Evolutionary conservation across 2,888 invertebrate genomes (phyloP).

Genomic region (Troilus luridus): DNA sequence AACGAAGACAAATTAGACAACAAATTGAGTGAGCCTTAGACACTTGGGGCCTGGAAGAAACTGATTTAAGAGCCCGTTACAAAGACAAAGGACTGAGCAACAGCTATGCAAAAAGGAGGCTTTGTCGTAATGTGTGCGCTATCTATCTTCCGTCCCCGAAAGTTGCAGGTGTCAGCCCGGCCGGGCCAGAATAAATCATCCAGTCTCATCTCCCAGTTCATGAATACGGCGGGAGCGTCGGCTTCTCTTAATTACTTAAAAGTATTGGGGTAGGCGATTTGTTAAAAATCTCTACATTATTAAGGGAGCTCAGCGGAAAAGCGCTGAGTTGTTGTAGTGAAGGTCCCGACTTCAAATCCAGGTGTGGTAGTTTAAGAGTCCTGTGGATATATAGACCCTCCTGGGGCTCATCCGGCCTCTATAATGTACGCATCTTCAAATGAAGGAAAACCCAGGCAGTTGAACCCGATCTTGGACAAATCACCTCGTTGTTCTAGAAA

Average conservation of each 20-base stretch:
- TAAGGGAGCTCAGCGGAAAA: too few species aligned
- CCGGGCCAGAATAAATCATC: slow-evolving; percentile 9
- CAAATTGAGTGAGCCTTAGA: slow-evolving; percentile 35
- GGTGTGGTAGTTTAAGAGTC: too few species aligned
- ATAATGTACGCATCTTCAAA: too few species aligned
- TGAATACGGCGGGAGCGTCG: not conserved
- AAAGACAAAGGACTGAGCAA: slow-evolving; percentile 24
- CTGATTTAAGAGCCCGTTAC: slow-evolving; percentile 39
- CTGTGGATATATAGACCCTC: too few species aligned
- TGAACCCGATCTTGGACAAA: too few species aligned
- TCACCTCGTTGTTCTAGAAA: too few species aligned
- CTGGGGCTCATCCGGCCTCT: too few species aligned
- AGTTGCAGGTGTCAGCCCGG: slow-evolving; percentile 9
- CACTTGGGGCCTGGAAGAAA: not conserved
- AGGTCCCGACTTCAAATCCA: too few species aligned
- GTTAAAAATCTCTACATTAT: too few species aligned
- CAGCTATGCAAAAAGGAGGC: slow-evolving; percentile 46
- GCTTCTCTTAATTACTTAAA: not conserved
- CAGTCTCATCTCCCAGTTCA: not conserved
- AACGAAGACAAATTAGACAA: slow-evolving; percentile 30
- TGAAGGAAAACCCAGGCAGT: too few species aligned
- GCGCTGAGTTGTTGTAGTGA: too few species aligned
- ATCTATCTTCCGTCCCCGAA: slow-evolving; percentile 6
- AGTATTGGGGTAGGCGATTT: not conserved
- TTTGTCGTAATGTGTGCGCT: slow-evolving; percentile 4